Evolutionary conservation across 2,113 vertebrate species (phyloP).

Genomic region (Myotis davidii): DNA sequence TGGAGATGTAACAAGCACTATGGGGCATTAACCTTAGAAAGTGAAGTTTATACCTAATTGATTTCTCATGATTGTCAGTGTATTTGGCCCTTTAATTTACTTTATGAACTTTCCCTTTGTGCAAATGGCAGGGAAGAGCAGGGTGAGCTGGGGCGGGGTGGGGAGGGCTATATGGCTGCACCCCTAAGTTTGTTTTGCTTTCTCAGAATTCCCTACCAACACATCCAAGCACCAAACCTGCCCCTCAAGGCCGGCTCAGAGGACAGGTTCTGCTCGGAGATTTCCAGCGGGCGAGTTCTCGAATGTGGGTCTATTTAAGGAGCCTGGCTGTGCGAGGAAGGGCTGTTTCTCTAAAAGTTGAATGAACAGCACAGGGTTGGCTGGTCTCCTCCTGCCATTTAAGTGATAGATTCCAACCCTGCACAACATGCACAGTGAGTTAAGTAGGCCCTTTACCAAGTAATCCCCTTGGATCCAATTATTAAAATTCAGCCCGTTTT

Average conservation of each 20-base stretch:
- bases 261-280: neutral
- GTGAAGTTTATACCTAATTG: slow-evolving; percentile 58
- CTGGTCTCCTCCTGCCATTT: neutral
- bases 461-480: slow-evolving; percentile 37
- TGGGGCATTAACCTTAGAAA: slow-evolving; percentile 47
- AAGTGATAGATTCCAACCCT: slow-evolving; percentile 23
- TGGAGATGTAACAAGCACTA: neutral
- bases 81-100: neutral
- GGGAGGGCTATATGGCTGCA: neutral
- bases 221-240: neutral
- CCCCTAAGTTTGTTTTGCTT: neutral
- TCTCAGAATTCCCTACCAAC: neutral
- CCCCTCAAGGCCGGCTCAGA: neutral
- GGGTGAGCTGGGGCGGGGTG: neutral
- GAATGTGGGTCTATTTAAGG: neutral
- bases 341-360: slow-evolving; percentile 1
- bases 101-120: neutral
- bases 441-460: slow-evolving; percentile 52
- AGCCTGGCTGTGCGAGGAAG: neutral
- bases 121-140: neutral
- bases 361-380: slow-evolving; percentile 8
- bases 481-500: slow-evolving; percentile 51
- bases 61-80: slow-evolving; percentile 57
- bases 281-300: neutral
- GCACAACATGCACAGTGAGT: neutral